Conservation (phyloP, 1,140 invertebrate genomes). For the Ctenoplectra terminalis region DNA sequence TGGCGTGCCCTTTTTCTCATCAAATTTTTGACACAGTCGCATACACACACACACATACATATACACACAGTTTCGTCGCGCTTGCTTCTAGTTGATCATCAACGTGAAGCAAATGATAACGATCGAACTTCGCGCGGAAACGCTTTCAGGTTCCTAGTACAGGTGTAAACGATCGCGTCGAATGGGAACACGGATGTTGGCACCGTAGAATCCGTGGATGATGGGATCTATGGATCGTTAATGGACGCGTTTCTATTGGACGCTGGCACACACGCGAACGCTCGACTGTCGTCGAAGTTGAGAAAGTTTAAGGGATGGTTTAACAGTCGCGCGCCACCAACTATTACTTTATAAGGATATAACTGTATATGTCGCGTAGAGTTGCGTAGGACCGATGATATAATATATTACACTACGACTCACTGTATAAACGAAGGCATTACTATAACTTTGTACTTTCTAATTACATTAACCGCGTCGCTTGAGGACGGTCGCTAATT, state of each 20-base stretch:
- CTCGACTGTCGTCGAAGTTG: slow-evolving; percentile 34
- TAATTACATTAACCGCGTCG: slow-evolving; percentile 62
- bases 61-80: slow-evolving; percentile 4
- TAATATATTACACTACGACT: slow-evolving; percentile 74
- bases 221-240: not conserved
- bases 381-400: slow-evolving; percentile 61
- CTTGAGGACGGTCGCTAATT: slow-evolving; percentile 56
- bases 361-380: slow-evolving; percentile 75
- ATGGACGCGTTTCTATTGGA: not conserved
- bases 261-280: not conserved
- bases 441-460: slow-evolving; percentile 75
- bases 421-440: slow-evolving; percentile 81
- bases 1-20: slow-evolving; percentile 45
- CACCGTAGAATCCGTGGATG: not conserved
- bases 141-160: slow-evolving; percentile 31
- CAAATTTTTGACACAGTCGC: not conserved
- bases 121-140: slow-evolving; percentile 31
- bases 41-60: not conserved
- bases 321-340: slow-evolving; percentile 74
- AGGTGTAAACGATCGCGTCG: not conserved
- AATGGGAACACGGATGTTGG: not conserved
- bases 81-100: not conserved
- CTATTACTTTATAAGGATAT: slow-evolving; percentile 78
- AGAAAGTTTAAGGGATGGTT: slow-evolving; percentile 22
- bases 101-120: not conserved